A percentile compares a stretch with the other conserved stretches of the same genome.
Conservation (phyloP, 1,140 invertebrate genomes). For the Drosophila grimshawi region DNA sequence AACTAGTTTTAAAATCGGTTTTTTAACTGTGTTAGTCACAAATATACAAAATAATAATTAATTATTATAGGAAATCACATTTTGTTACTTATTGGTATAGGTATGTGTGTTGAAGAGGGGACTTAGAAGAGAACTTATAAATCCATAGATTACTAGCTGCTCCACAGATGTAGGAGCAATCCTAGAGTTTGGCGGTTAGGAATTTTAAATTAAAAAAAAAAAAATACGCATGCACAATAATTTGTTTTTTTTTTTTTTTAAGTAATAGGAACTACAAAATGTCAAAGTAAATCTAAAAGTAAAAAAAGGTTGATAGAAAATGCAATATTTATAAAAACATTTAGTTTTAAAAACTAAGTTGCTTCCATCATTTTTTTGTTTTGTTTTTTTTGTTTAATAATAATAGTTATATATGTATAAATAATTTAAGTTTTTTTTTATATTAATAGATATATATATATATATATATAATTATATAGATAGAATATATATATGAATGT, state of each 20-base stretch:
- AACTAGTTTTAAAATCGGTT: conserved; percentile 26
- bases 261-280: conserved; percentile 45
- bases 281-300: conserved; percentile 20
- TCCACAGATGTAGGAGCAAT: conserved; percentile 2
- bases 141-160: neutral
- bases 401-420: conserved; percentile 40
- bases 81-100: conserved; percentile 30
- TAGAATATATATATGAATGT: conserved; percentile 25
- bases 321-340: conserved; percentile 55
- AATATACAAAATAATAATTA: conserved; percentile 36
- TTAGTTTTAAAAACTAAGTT: conserved; percentile 69
- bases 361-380: conserved; percentile 48
- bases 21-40: conserved; percentile 52
- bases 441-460: conserved; percentile 25
- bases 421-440: conserved; percentile 51
- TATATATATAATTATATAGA: conserved; percentile 34
- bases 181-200: neutral
- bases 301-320: conserved; percentile 44
- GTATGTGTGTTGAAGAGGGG: conserved; percentile 23
- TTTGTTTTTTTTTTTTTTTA: conserved; percentile 20
- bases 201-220: conserved; percentile 4
- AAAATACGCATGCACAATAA: conserved; percentile 70
- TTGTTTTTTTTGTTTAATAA: conserved; percentile 47
- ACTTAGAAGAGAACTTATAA: neutral
- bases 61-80: conserved; percentile 33